Base-by-base conservation (phyloP, 2,113 vertebrate genomes). In the Garra rufa region DNA sequence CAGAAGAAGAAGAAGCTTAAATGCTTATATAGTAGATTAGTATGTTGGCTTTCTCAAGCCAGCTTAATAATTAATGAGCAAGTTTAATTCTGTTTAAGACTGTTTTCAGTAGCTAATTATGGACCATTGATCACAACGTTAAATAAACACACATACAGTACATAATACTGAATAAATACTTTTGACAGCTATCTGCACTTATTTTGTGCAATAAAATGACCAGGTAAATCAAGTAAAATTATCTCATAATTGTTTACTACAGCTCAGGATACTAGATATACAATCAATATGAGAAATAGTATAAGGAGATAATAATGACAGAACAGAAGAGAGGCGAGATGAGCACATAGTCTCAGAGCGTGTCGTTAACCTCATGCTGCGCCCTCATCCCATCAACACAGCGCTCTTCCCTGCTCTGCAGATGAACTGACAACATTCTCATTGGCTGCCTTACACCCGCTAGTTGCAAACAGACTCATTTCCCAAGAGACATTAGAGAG, bases 231-330 rank as follows among this genome's bases (percentile, higher is more conserved):
- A 41, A 41, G 8, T 34, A 71, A 44, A 24, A 44, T 44, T 2
- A 24, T n/a, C 41, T 34, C 74, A 76, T 21, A 57, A 57, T 57
- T 57, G 52, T 57, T n/a, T 15, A 57, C 52, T 57, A 57, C 28
- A 21, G 28, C 74, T 76, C 17, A 75, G 19, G 9, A 13, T 15
- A 55, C 74, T 9, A 48, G 26, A 26, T 34, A 10, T 21, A n/a
- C 48, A 38, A 34, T 34, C 28, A 55, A 52, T n/a, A 26, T 17
- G 24, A 48, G 46, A 46, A 46, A 74, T 74, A 0, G 28, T 46
- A 52, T 38, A 57, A 55, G 43, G 30, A 21, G 30, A 83, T 43
- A 82, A 76, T 70, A 73, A 73, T 57, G 73, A 90, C 74, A 59
- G 75, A 77, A 77, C 30, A 77, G 50, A 77, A 52, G 30, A 57